Evolutionary conservation across 2,113 vertebrate genomes (phyloP), one percentile per base, ranked within the genome.

Genomic region (Coryphaenoides rupestris): DNA sequence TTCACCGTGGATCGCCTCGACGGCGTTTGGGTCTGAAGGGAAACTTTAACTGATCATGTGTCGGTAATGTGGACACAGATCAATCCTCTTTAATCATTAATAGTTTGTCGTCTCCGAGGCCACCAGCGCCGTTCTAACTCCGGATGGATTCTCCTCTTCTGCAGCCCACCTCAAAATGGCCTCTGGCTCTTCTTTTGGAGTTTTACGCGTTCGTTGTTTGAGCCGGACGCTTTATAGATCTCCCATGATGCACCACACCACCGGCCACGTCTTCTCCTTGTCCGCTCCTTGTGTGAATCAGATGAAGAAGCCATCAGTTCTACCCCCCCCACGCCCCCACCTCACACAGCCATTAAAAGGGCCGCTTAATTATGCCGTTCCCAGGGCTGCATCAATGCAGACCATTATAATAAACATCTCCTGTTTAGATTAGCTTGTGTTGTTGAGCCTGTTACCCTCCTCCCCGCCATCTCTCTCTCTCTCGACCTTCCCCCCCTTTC

Each of bases 111-210:
- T 12, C 17, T 19, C n/a, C 26, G 13, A 33, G 26, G 26, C 57
- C 58, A 52, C 33, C 33, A 12, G 33, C 10, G 1, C 33, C 5
- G 33, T 40, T 40, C 72, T 64, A 53, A 50, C 62, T 76, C 63
- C 78, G 77, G 72, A 72, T 53, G 10, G 76, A 80, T 72, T 74
- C 69, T 72, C n/a, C n/a, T n/a, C 77, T 79, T 81, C 72, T 58
- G 70, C 73, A 65, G 79, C 77, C 72, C 74, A 69, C 79, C 80
- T 70, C 66, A 83, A 70, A 78, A 84, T 79, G 70, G 77, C 84
- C 81, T 82, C 76, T 16, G 67, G 81, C 80, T 76, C 60, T 81
- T n/a, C n/a, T n/a, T n/a, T n/a, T 64, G 55, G 70, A 76, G 75
- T 71, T 79, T 60, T 72, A 75, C 59, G 33, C 33, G 33, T 40